These are phyloP conservation scores for Eristalis intricaria DNA, from an alignment of 2,888 invertebrate genomes.

Conservation along the genomic window DNA sequence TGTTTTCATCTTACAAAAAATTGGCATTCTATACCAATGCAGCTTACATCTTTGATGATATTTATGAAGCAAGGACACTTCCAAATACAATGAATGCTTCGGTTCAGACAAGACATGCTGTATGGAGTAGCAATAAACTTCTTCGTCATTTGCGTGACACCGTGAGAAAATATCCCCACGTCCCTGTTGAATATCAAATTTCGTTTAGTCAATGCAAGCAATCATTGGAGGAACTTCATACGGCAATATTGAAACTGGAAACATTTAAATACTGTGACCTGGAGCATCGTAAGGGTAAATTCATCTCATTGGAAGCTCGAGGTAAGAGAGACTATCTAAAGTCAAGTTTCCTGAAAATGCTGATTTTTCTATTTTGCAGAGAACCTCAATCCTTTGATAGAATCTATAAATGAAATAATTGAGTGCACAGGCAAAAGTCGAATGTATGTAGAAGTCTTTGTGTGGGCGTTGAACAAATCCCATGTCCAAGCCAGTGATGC, in stretches of 20 bases:
- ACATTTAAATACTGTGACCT: constrained; percentile 25
- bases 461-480: constrained; percentile 19
- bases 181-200: constrained; percentile 17
- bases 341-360: neutral
- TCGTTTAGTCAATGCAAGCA: constrained; percentile 30
- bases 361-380: neutral
- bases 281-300: constrained; percentile 53
- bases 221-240: constrained; percentile 13
- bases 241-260: constrained; percentile 28
- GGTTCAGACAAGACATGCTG: constrained; percentile 34
- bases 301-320: constrained; percentile 5
- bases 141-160: constrained; percentile 14
- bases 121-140: constrained; percentile 40
- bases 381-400: constrained; percentile 34
- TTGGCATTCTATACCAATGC: constrained; percentile 43
- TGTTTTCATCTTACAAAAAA: constrained; percentile 32
- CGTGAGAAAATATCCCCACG: neutral
- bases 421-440: constrained; percentile 40
- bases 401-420: constrained; percentile 14
- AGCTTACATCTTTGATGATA: constrained; percentile 6
- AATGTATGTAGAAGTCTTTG: constrained; percentile 39
- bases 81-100: constrained; percentile 52
- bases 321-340: constrained; percentile 9
- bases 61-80: constrained; percentile 27
- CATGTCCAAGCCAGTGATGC: neutral